Conservation (phyloP, 2,888 invertebrate genomes). For the Polia nebulosa region DNA sequence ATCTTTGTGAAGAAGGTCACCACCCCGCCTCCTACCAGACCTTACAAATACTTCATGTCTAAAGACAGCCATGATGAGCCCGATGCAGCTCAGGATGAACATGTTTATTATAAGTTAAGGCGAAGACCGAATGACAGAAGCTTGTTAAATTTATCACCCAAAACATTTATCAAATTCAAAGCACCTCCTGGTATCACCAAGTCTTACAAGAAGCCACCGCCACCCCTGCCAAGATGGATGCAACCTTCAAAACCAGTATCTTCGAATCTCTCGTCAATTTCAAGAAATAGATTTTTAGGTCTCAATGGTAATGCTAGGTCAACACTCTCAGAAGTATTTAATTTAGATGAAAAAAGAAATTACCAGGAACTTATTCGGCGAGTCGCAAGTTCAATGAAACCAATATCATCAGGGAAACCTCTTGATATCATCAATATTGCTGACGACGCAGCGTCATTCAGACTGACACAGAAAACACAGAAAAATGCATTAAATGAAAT, state of each 20-base stretch:
- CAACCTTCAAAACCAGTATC: conserved; percentile 72
- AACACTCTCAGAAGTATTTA: conserved; percentile 88
- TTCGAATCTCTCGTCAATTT: conserved; percentile 73
- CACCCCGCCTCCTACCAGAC: conserved; percentile 76
- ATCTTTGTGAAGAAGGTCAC: conserved; percentile 83
- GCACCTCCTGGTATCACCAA: conserved; percentile 83
- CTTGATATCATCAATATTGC: conserved; percentile 80
- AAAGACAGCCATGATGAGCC: conserved; percentile 68
- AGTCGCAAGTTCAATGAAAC: conserved; percentile 78
- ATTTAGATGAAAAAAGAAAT: conserved; percentile 90
- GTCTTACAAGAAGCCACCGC: conserved; percentile 79
- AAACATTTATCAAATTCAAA: conserved; percentile 80
- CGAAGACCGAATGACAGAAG: conserved; percentile 76
- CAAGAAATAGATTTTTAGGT: conserved; percentile 77
- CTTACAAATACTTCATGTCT: conserved; percentile 78
- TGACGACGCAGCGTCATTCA: conserved; percentile 81
- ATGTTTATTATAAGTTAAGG: conserved; percentile 77
- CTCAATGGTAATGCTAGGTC: conserved; percentile 81
- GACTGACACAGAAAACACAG: conserved; percentile 80
- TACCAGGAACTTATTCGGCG: conserved; percentile 90
- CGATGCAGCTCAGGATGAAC: conserved; percentile 72
- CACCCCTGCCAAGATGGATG: conserved; percentile 82
- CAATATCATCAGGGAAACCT: conserved; percentile 71
- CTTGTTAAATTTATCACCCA: conserved; percentile 74
- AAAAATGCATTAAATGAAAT: conserved; percentile 82